Conservation (phyloP, 1,140 invertebrate species). For the Cylas formicarius region DNA sequence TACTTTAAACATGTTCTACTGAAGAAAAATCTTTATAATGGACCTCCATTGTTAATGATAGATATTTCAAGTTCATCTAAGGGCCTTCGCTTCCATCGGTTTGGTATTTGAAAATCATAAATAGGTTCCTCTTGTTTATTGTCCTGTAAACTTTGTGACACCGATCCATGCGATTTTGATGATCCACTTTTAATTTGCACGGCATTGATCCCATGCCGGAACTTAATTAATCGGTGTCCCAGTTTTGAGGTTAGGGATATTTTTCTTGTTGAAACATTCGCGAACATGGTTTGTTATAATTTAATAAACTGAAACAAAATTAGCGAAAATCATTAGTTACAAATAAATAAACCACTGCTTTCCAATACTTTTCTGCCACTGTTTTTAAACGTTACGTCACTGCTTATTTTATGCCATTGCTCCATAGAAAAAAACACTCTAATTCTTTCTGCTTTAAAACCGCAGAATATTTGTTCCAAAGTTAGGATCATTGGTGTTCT, state of each 20-base stretch:
- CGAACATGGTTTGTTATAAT: slow-evolving; percentile 19
- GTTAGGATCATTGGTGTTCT: no score
- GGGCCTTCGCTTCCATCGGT: slow-evolving; percentile 29
- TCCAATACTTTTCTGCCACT: neutral
- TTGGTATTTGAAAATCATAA: slow-evolving; percentile 37
- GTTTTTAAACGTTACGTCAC: neutral
- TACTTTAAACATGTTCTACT: no score
- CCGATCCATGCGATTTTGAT: slow-evolving; percentile 2
- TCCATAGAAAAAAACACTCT: neutral
- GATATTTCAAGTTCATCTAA: slow-evolving; percentile 33
- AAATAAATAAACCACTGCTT: neutral
- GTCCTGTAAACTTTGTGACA: slow-evolving; percentile 4
- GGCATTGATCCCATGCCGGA: slow-evolving; percentile 32
- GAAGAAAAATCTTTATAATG: no score
- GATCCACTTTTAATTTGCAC: slow-evolving; percentile 14
- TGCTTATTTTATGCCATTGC: neutral
- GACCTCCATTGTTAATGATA: slow-evolving; percentile 34
- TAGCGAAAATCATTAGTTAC: slow-evolving; percentile 3
- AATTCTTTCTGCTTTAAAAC: no score
- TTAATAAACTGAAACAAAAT: slow-evolving; percentile 10
- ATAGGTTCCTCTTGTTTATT: slow-evolving; percentile 22
- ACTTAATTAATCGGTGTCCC: slow-evolving; percentile 29
- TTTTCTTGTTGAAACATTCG: slow-evolving; percentile 17
- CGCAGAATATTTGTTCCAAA: no score
- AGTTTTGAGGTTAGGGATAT: slow-evolving; percentile 25